Base-by-base conservation (phyloP, 2,888 invertebrate genomes). In the Electrophaes corylata region DNA sequence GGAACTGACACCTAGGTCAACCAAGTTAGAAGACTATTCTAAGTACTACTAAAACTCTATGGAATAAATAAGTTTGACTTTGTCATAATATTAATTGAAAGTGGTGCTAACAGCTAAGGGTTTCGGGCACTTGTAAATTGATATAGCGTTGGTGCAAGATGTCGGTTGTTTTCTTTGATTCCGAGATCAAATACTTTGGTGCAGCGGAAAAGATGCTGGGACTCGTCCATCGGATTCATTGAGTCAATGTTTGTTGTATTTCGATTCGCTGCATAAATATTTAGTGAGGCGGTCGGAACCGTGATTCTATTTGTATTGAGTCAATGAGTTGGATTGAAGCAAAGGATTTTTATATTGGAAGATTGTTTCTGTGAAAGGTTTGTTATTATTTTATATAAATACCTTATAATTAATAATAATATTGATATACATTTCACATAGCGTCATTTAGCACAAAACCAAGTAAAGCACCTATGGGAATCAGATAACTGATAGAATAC, bases 71-170 rank as follows among this genome's bases (percentile, higher is more conserved):
- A n/a, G n/a, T n/a, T n/a, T n/a, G n/a, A n/a, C n/a, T n/a, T n/a
- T n/a, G n/a, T n/a, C n/a, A n/a, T n/a, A n/a, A n/a, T n/a, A n/a
- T n/a, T n/a, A n/a, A n/a, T n/a, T n/a, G 12, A 6, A 33, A 33
- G 14, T 43, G 1, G 50, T 35, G 44, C 45, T 19, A 29, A 29
- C 2, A 6, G 26, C n/a, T n/a, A 16, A 35, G 6, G 16, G 72
- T 71, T 4, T 67, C 69, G 68, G 65, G 65, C 66, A 69, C 73
- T 79, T 75, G 78, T 76, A 66, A 80, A 83, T 78, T 80, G 79
- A 81, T 80, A 49, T n/a, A 78, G 78, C 74, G 67, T 69, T 72
- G 67, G 69, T 51, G 47, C 48, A 59, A 65, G 61, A 59, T 35
- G 41, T 58, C 55, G 55, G 43, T 61, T 64, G 67, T 62, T 65